Evolutionary conservation across 1,140 invertebrate genomes (phyloP), one percentile per base, ranked within the genome.

Genomic region (Leptinotarsa undecemlineata): DNA sequence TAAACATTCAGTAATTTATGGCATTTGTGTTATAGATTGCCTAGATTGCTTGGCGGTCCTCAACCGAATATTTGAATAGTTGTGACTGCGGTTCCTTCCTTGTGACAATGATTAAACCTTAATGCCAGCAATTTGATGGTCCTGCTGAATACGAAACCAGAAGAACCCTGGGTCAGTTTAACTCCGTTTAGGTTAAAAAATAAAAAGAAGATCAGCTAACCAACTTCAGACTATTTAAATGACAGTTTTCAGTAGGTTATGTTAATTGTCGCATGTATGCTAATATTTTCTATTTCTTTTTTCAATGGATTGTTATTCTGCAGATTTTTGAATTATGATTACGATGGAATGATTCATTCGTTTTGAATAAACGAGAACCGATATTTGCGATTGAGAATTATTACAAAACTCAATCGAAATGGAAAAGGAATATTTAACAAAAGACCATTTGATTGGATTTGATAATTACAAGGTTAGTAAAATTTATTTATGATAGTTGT

Each of bases 391-490:
- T 13, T 13, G 3, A 23, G 3, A 67, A 6, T 67, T 26, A 17
- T n/a, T 67, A 67, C 15, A 14, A 15, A 15, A n/a, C 19, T 21
- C 48, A 13, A 26, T n/a, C 69, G 64, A 72, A 72, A 72, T 90
- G 76, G 88, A 91, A 83, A 87, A 88, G 69, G 88, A 93, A 83
- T 97, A 97, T 85, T 87, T 97, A 70, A 90, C 88, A 51, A 87
- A 89, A 72, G 92, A 95, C 78, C 93, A 96, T 83, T 89, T 97
- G 61, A 88, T 91, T 81, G 96, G 95, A 63, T 97, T 97, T 86
- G 95, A 96, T 86, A 93, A 93, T 86, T 97, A 97, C 84, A 96
- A 96, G 91, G 95, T 96, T 77, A 87, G 81, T 83, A 33, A n/a
- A 71, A 42, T 42, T 42, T 2, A 42, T 2, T 42, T 42, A 42